These are phyloP conservation scores for Tiliacea aurago DNA, from an alignment of 2,888 invertebrate species.

Conservation along the genomic window DNA sequence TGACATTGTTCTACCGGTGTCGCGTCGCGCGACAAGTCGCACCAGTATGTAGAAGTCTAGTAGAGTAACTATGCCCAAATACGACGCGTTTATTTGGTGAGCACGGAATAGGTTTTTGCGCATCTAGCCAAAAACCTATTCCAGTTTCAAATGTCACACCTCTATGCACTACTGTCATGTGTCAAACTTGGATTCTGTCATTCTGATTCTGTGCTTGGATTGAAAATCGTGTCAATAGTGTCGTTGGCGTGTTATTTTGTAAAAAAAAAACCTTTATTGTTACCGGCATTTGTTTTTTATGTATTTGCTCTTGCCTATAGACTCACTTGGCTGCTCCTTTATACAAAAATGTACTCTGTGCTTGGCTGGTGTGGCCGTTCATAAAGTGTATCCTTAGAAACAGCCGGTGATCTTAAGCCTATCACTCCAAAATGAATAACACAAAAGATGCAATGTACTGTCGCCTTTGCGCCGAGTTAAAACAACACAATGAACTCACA, in stretches of 20 bases:
- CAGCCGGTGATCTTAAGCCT: background rate
- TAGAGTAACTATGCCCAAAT: no score
- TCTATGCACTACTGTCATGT: no score
- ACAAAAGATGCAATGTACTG: conserved; percentile 66
- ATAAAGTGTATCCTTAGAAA: background rate
- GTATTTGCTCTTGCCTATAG: background rate
- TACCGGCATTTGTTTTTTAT: background rate
- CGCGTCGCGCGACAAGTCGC: no score
- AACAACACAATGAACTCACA: conserved; percentile 70
- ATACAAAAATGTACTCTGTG: no score
- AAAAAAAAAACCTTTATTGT: background rate
- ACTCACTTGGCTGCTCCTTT: background rate
- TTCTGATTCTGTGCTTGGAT: background rate
- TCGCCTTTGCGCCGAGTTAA: conserved; percentile 77
- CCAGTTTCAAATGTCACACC: no score
- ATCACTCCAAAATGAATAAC: conserved; percentile 64
- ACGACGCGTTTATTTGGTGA: no score
- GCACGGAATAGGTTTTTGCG: no score
- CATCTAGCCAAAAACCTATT: no score
- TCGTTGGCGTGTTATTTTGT: background rate
- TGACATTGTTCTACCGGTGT: no score
- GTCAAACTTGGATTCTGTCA: no score
- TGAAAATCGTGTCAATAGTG: background rate
- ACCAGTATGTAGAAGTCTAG: no score
- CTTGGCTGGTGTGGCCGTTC: background rate